Evolutionary conservation across 2,797 vertebrate species (phyloP), one percentile per base, ranked within the genome.

Genomic region (Aldrovandia affinis): DNA sequence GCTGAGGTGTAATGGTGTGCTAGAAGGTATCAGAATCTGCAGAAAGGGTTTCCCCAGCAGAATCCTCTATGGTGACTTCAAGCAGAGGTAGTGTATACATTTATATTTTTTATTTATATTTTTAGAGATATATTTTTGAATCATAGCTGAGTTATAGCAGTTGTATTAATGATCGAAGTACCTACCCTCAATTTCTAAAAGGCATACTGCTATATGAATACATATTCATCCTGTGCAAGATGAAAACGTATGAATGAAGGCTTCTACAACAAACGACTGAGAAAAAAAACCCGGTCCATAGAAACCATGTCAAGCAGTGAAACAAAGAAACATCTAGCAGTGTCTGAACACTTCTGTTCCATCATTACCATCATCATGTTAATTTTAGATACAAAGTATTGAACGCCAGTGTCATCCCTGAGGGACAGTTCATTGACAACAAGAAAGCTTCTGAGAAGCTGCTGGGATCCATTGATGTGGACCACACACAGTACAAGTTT

Each of bases 371-470:
- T 52, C 77, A 78, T 18, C 5, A 30, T 14, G 0, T 52, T 63
- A 85, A 82, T 42, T 7, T 28, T 81, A 97, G 97, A 83, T 97
- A 97, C 92, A 97, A 96, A 89, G 91, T 98, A 33, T 89, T 98
- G 81, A 97, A 97, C 89, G 96, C 96, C 30, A 97, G 96, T 22
- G 97, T 97, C 1, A 96, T 94, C 88, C 97, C 97, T 0, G 97
- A 97, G 52, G 97, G 96, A 81, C 96, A 97, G 81, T 97, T 97
- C 89, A 97, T 96, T 0, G 97, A 97, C 22, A 97, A 96, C 93
- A 98, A 97, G 89, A 97, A 98, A 82, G 97, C 96, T 89, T 95
- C 96, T 85, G 97, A 97, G 92, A 98, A 98, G 90, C 96, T 98
- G 2, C 91, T 97, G 85, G 94, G 91, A 0, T 98, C 97, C 1